Conservation (phyloP, 2,113 vertebrate genomes). For the Leiothrix lutea region DNA sequence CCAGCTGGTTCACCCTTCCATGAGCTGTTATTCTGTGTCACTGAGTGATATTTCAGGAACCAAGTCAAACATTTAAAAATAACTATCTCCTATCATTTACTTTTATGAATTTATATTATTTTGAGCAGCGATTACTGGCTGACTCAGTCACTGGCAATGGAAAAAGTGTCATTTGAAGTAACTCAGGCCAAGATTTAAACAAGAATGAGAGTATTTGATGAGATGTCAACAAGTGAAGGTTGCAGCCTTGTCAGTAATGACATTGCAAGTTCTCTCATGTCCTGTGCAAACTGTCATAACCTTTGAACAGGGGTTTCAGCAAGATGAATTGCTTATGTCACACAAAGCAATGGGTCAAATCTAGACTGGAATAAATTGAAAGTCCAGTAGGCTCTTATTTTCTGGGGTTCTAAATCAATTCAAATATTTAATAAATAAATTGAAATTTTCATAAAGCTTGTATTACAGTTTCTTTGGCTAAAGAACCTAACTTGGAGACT, state of each 20-base stretch:
- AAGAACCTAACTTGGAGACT: background rate
- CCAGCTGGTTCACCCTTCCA: background rate
- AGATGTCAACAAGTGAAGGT: constrained; percentile 23
- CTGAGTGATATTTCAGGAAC: constrained; percentile 12
- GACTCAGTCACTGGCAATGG: background rate
- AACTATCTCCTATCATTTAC: constrained; percentile 10
- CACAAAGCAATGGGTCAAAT: background rate
- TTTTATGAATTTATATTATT: constrained; percentile 52
- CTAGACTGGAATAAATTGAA: background rate
- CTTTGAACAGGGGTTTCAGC: background rate
- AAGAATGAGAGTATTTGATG: constrained; percentile 6
- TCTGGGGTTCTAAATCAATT: background rate
- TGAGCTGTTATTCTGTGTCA: background rate
- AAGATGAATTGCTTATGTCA: background rate
- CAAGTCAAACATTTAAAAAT: constrained; percentile 38
- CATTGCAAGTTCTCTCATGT: background rate
- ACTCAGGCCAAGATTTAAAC: constrained; percentile 5
- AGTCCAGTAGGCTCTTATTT: background rate
- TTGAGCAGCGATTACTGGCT: constrained; percentile 24
- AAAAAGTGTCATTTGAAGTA: constrained; percentile 33
- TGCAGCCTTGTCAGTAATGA: constrained; percentile 18
- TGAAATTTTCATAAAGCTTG: background rate
- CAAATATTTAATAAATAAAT: background rate
- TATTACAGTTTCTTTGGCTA: background rate
- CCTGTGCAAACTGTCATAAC: constrained; percentile 9